Base-by-base conservation (phyloP, 2,888 invertebrate species). In the Parnassius apollo region DNA sequence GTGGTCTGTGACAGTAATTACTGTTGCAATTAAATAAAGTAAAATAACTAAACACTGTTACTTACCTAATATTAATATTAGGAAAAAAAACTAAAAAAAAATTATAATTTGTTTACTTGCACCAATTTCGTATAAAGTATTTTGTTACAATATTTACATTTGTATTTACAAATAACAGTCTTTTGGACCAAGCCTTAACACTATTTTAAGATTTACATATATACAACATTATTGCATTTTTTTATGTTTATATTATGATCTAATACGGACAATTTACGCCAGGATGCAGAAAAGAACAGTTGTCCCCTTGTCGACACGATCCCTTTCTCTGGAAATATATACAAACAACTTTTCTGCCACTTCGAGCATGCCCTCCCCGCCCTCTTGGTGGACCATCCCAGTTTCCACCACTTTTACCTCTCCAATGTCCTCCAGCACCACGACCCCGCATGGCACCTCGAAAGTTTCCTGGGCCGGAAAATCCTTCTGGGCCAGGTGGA, bases 221-320 rank as follows among this genome's bases (percentile, higher is more conserved):
- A 53, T 64, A 64, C 64, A 60, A 9, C 49, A 42, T 59, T 51
- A 59, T 56, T 63, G 63, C 56, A 51, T 63, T 46, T 51, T 57
- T 45, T 2, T 10, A 54, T 12, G 13, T 42, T 59, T 9, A 22
- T 18, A 3, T 51, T 35, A 46, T 42, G 12, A 59, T 60, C 9
- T 59, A 92, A 78, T 80, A 91, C 9, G 94, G 93, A 72, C 93
- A 93, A 81, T 94, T 94, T 22, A 93, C 92, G 67, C 94, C 94
- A 2, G 96, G 96, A 91, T 98, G 98, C 71, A 96, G 88, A 83
- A 96, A 98, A 60, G 95, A 94, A 86, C 98, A 98, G 71, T 95
- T 95, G 72, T 96, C 96, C 61, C 96, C 96, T 78, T 96, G 94
- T 58, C 96, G 92, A 86, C 98, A 98, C 66, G 94, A 96, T 1